These are phyloP conservation scores for Takifugu bimaculatus DNA, from an alignment of 2,113 vertebrate genomes.

Conservation along the genomic window DNA sequence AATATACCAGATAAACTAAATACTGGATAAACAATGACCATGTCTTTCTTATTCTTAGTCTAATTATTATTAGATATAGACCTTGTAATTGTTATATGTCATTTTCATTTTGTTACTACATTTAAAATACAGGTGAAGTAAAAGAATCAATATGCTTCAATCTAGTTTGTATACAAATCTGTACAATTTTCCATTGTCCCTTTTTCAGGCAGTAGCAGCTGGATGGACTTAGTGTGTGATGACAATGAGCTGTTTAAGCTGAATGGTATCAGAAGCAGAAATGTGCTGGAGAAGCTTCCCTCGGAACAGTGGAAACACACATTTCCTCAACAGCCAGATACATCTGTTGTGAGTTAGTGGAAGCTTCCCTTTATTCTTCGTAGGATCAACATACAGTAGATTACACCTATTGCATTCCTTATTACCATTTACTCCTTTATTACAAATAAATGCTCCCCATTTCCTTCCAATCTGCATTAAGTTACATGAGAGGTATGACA, in stretches of 20 bases:
- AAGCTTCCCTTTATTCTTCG: not conserved
- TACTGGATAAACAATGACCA: not conserved
- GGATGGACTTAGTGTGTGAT: conserved; percentile 92
- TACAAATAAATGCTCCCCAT: no score
- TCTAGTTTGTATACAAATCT: no score
- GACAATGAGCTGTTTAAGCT: conserved; percentile 89
- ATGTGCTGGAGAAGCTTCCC: conserved; percentile 77
- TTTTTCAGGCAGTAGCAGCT: conserved; percentile 77
- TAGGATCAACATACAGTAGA: not conserved
- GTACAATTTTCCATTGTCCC: not conserved
- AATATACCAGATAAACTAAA: no score
- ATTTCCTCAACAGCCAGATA: conserved; percentile 88
- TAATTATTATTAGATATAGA: not conserved
- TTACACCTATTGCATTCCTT: not conserved
- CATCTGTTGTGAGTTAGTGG: conserved; percentile 73
- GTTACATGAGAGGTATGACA: no score
- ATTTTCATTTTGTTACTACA: no score
- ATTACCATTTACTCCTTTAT: no score
- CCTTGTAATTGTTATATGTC: no score
- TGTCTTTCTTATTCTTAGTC: not conserved
- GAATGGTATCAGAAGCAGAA: conserved; percentile 72
- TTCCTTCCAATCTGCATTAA: no score
- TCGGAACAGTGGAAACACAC: conserved; percentile 88
- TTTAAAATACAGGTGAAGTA: no score
- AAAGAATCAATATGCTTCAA: no score